Conservation (phyloP, 2,797 vertebrate genomes). For the Prionace glauca region DNA sequence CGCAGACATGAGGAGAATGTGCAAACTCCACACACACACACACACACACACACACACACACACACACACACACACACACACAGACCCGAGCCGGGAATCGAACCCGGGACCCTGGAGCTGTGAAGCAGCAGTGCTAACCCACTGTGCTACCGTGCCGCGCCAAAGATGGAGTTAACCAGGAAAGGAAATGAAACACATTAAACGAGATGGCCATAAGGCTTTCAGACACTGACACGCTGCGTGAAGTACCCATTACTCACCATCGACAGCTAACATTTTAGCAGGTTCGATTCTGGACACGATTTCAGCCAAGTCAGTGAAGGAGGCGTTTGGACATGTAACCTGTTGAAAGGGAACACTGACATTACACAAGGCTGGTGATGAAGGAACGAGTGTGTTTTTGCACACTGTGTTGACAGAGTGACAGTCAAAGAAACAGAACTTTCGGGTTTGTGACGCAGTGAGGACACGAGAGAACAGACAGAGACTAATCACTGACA, state of each 20-base stretch:
- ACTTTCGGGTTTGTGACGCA: neutral
- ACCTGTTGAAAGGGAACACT: conserved; percentile 43
- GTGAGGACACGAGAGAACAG: neutral
- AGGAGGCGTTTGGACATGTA: conserved; percentile 82
- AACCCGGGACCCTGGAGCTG: no score
- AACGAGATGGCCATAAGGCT: neutral
- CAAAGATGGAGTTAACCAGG: neutral
- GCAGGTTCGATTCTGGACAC: conserved; percentile 85
- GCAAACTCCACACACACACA: no score
- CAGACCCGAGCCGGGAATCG: no score
- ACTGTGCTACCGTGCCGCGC: no score
- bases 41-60: no score
- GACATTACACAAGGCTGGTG: neutral
- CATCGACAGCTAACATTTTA: conserved; percentile 61
- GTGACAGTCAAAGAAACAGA: neutral
- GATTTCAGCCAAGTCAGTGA: conserved; percentile 89
- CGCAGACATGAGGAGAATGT: no score
- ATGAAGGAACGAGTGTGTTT: neutral
- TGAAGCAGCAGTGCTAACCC: no score
- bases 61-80: no score
- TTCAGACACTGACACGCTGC: neutral
- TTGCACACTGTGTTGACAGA: neutral
- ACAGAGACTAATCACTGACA: neutral
- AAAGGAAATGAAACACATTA: neutral
- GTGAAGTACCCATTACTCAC: conserved; percentile 56